phyloP scores from a whole-genome alignment of 2,797 vertebrate species.

The Darevskia mixta region DNA sequence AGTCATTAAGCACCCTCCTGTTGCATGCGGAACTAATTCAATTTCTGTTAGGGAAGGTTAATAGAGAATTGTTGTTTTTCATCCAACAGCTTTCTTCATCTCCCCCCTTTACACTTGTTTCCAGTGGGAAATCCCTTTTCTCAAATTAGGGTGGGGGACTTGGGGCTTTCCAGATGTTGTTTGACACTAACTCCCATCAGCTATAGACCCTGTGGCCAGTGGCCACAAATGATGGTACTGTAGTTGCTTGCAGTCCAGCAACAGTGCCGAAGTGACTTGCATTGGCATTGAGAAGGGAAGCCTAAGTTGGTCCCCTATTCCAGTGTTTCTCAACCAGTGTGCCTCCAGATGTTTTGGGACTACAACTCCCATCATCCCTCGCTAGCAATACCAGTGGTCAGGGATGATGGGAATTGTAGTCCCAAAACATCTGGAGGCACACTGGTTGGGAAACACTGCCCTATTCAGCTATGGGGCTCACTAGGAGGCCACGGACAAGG shows the following conservation, averaged over 20 bases:
- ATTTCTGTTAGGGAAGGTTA: background rate
- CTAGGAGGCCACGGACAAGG: background rate
- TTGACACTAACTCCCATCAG: too few relatives aligned
- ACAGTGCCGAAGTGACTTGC: background rate
- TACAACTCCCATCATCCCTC: too few relatives aligned
- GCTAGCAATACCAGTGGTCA: too few relatives aligned
- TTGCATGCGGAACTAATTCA: background rate
- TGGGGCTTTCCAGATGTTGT: too few relatives aligned
- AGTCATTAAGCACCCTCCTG: background rate
- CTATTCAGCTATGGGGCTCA: background rate
- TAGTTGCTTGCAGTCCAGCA: too few relatives aligned
- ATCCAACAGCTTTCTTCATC: background rate
- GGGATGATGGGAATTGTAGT: too few relatives aligned
- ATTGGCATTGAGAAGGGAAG: background rate
- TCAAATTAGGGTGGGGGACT: background rate
- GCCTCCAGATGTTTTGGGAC: too few relatives aligned
- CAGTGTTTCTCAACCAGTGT: too few relatives aligned
- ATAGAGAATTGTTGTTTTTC: background rate
- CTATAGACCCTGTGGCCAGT: too few relatives aligned
- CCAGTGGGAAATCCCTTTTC: background rate
- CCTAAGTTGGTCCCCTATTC: background rate
- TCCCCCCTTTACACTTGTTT: background rate
- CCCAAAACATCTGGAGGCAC: too few relatives aligned
- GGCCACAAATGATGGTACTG: too few relatives aligned
- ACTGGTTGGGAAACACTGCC: too few relatives aligned